Conservation (phyloP, 2,113 vertebrate genomes). For the Mormyrus lacerda region DNA sequence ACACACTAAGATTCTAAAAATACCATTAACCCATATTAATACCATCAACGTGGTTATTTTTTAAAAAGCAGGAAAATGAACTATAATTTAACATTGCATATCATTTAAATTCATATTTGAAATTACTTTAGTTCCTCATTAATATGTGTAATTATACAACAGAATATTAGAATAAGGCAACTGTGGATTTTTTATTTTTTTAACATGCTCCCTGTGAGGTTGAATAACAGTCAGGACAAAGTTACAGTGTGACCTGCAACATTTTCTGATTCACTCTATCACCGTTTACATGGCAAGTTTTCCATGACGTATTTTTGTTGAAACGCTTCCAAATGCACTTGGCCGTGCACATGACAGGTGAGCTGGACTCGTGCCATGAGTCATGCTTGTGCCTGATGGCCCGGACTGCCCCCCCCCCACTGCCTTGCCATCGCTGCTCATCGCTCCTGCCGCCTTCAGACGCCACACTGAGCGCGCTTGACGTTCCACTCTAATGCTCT, state of each 20-base stretch:
- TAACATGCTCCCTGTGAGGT: background rate
- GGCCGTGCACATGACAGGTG: background rate
- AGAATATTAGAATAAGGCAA: background rate
- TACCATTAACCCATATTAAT: background rate
- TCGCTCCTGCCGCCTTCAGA: background rate
- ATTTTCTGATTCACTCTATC: background rate
- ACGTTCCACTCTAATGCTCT: background rate
- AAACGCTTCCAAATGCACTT: background rate
- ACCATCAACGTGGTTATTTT: background rate
- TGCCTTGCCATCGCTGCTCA: background rate
- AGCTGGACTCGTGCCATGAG: background rate
- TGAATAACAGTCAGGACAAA: background rate
- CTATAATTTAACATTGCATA: background rate
- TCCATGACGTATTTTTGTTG: background rate
- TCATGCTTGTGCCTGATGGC: background rate
- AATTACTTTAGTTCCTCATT: background rate
- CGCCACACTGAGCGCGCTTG: background rate
- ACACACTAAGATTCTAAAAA: background rate
- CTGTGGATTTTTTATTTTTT: background rate
- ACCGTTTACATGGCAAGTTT: background rate
- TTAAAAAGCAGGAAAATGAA: background rate
- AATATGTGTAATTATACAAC: background rate
- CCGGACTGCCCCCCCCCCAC: background rate
- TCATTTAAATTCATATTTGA: background rate
- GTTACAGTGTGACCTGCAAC: background rate